Percentiles rank a stretch among this genome's conserved stretches.
phyloP scores from a whole-genome alignment of 2,113 vertebrate genomes.

The Zosterops lateralis region DNA sequence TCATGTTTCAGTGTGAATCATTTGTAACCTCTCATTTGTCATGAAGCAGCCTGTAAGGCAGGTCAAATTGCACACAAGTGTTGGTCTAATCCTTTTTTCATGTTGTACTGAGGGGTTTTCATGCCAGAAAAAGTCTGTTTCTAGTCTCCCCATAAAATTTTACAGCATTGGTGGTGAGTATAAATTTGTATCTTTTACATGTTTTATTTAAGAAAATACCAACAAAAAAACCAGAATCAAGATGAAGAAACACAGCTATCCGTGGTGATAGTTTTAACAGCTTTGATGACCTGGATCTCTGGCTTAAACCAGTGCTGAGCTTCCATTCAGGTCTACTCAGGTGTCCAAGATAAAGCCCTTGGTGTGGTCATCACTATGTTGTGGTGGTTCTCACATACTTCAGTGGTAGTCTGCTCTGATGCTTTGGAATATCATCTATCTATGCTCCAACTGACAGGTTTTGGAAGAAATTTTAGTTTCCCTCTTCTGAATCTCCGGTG shows the following conservation, averaged over 20 bases:
- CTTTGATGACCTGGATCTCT: neutral
- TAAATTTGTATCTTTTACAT: neutral
- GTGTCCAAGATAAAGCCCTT: neutral
- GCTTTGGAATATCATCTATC: neutral
- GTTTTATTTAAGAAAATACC: neutral
- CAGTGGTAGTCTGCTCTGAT: neutral
- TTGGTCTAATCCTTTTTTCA: neutral
- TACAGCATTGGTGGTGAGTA: neutral
- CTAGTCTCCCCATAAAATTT: neutral
- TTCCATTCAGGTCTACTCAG: neutral
- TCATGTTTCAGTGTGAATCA: neutral
- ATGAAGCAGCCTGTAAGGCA: neutral
- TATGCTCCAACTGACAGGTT: neutral
- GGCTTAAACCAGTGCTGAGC: neutral
- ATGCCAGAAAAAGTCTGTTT: neutral
- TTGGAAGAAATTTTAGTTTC: neutral
- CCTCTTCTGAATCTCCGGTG: neutral
- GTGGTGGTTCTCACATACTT: neutral
- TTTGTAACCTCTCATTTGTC: neutral
- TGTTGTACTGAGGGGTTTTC: neutral
- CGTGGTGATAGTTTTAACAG: neutral
- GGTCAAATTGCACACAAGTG: neutral
- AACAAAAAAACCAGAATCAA: neutral
- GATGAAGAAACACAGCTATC: neutral
- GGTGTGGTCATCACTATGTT: rapidly evolving